A percentile compares a stretch with the other conserved stretches of the same genome.
Conservation (phyloP, 2,113 vertebrate species). For the Cacatua alba region DNA sequence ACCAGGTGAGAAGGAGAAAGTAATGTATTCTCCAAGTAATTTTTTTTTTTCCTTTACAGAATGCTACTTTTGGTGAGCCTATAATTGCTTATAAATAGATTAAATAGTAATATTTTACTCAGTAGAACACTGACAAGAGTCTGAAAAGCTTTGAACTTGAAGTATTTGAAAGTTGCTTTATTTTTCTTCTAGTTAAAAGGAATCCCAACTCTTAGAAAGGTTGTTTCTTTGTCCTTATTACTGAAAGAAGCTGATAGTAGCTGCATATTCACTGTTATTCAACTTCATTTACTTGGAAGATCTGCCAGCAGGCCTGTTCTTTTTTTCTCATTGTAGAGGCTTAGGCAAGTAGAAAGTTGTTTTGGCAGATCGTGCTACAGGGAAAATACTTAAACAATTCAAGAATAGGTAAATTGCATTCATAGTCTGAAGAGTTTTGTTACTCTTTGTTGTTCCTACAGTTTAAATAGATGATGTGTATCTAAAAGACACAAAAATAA, state of each 20-base stretch:
- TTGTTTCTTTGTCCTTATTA: background rate
- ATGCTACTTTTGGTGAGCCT: background rate
- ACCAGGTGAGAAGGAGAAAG: constrained; percentile 82
- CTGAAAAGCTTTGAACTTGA: background rate
- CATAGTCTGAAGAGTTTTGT: background rate
- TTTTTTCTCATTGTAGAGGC: background rate
- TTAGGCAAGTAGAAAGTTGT: background rate
- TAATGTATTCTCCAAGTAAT: background rate
- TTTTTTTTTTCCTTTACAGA: background rate
- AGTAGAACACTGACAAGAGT: background rate
- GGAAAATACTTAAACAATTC: background rate
- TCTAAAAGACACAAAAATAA: background rate
- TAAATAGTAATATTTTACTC: background rate
- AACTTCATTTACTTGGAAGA: background rate
- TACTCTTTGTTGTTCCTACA: background rate
- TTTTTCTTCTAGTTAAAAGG: background rate
- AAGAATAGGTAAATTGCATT: background rate
- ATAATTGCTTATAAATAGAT: background rate
- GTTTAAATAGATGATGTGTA: background rate
- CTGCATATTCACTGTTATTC: background rate
- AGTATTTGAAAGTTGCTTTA: background rate
- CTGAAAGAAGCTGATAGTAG: background rate
- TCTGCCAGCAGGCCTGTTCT: background rate
- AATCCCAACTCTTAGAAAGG: background rate
- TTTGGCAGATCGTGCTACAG: background rate